These are phyloP conservation scores for Marmota monax DNA, from an alignment of 2,113 vertebrate genomes.

Conservation along the genomic window DNA sequence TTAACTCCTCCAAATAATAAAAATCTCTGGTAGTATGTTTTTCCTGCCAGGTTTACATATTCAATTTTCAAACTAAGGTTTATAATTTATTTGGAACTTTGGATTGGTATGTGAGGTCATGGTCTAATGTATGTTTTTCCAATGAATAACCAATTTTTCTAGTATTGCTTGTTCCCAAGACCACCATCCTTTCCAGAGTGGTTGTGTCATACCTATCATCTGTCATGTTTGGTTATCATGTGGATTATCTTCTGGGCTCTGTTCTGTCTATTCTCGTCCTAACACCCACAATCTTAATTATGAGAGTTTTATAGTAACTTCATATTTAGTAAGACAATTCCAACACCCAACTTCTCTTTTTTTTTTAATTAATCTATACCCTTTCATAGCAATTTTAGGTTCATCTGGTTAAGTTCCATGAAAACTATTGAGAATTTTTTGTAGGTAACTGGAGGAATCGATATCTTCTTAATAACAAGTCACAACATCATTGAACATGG, in stretches of 20 bases:
- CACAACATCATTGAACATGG: background rate
- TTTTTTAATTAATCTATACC: background rate
- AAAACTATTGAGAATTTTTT: conserved; percentile 9
- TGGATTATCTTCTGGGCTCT: background rate
- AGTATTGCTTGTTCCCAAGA: background rate
- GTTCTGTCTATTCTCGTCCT: background rate
- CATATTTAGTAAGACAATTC: background rate
- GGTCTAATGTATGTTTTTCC: background rate
- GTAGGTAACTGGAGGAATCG: conserved; percentile 25
- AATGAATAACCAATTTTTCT: background rate
- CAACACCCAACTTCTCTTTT: background rate
- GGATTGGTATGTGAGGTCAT: background rate
- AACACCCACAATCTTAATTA: background rate
- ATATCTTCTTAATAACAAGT: background rate
- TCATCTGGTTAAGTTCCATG: background rate
- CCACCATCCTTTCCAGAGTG: background rate
- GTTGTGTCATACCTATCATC: background rate
- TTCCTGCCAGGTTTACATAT: conserved; percentile 13
- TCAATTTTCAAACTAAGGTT: background rate
- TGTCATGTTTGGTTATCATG: background rate
- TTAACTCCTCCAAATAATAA: background rate
- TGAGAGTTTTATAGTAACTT: background rate
- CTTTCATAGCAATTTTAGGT: background rate
- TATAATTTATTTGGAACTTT: conserved; percentile 46
- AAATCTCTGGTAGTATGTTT: conserved; percentile 23